Base-by-base conservation (phyloP, 1,140 invertebrate species). In the Nilaparvata lugens region DNA sequence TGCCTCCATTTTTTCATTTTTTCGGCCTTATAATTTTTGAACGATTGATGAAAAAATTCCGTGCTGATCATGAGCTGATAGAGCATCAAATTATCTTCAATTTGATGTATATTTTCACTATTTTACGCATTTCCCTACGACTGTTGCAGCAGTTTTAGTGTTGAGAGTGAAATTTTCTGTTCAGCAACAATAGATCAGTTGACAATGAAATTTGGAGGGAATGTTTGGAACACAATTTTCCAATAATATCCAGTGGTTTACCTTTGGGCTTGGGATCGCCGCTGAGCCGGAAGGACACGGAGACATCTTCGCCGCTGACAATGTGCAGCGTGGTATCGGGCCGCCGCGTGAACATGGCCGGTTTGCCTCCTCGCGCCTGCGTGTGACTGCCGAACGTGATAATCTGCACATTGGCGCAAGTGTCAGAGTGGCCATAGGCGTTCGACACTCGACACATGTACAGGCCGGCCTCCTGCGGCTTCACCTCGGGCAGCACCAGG, bases 391-490 rank as follows among this genome's bases (percentile, higher is more conserved):
- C 81, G 1, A 79, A 75, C 21, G 81, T 74, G 3, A 88, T 77
- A 1, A 88, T 82, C 60, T 85, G 81, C 19, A 89, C 79, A 53
- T 81, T 82, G 1, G 82, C 83, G 64, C 79, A 79, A 52, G 83
- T 86, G 65, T 90, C 86, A 1, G 86, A 84, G 70, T 84, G 83
- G 2, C 91, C 92, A 63, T 86, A 83, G 28, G 75, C 79, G 71
- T 91, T 94, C 64, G 80, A 82, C 1, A 90, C 90, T 64, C 84
- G 82, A 68, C 89, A 95, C 0, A 87, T 89, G 70, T 95, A 95
- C 31, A 90, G 83, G 4, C 95, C 96, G 57, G 85, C 83, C 70
- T 97, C 93, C 56, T 87, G 86, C 57, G 91, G 84, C 43, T 87
- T 81, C 0, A 83, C 84, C 70, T 87, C 82, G 1, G 79, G 84